phyloP scores from a whole-genome alignment of 92 coral and sea anemone genomes.

The Zoanthus gigantus region DNA sequence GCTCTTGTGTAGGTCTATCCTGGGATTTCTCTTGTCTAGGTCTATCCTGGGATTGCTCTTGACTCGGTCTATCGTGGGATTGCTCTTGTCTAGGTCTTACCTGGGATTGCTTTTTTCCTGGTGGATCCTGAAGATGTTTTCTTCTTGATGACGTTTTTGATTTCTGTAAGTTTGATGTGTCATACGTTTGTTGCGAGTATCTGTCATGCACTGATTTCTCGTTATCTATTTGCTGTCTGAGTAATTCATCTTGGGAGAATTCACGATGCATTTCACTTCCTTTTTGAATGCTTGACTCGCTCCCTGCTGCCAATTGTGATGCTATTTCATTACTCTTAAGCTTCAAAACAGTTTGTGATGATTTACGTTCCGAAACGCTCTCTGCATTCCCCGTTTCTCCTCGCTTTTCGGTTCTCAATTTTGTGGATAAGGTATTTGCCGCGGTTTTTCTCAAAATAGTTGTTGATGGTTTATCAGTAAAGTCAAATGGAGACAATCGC shows the following conservation, averaged over 20 bases:
- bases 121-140: neutral
- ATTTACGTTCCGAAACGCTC: neutral
- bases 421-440: neutral
- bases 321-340: neutral
- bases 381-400: neutral
- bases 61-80: too few relatives aligned
- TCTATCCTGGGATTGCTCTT: too few relatives aligned
- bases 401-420: neutral
- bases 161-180: neutral
- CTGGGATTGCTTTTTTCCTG: neutral
- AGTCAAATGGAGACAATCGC: slow-evolving; percentile 29
- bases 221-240: neutral
- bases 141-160: neutral
- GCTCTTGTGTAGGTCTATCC: too few relatives aligned
- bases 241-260: neutral
- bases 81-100: neutral
- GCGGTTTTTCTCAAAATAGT: neutral
- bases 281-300: neutral
- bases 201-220: neutral
- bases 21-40: too few relatives aligned
- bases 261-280: neutral
- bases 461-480: neutral
- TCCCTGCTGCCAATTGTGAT: neutral
- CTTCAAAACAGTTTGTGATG: neutral
- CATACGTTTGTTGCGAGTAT: neutral